These are phyloP conservation scores for Amphiura filiformis DNA, from an alignment of 35 echinoderm and acorn worm species.

Conservation along the genomic window DNA sequence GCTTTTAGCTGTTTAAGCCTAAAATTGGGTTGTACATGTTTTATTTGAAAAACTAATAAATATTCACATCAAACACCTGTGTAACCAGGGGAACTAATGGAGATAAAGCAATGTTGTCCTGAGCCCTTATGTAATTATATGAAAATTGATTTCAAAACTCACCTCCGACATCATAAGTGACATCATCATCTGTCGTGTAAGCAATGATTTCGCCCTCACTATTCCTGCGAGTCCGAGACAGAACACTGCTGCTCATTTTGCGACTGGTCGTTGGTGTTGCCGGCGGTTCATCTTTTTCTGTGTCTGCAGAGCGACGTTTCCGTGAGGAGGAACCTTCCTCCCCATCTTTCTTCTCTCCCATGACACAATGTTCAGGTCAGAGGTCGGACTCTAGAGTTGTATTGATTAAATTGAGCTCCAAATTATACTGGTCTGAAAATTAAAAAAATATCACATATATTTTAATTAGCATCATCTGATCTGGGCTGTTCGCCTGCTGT, in stretches of 20 bases:
- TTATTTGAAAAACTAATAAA: no score
- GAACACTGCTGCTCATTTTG: conserved; percentile 20
- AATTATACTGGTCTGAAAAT: no score
- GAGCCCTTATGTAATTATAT: neutral
- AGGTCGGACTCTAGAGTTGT: neutral
- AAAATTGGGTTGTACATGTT: no score
- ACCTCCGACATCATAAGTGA: conserved; percentile 75
- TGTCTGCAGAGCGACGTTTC: neutral
- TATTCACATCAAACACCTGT: neutral
- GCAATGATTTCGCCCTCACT: conserved; percentile 64
- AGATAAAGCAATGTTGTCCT: neutral
- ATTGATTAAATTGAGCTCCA: no score
- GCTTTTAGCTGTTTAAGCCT: no score
- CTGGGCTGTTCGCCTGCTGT: no score
- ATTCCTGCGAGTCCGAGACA: conserved; percentile 25
- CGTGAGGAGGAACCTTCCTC: neutral
- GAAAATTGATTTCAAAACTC: neutral
- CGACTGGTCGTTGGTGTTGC: neutral
- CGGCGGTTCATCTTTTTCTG: neutral
- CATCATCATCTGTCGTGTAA: conserved; percentile 46
- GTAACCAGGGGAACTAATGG: neutral
- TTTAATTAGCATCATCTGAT: no score
- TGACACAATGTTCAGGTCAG: no score
- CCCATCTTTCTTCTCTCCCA: neutral
- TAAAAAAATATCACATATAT: no score